phyloP scores from a whole-genome alignment of 2,113 vertebrate genomes.

The Lynx canadensis region DNA sequence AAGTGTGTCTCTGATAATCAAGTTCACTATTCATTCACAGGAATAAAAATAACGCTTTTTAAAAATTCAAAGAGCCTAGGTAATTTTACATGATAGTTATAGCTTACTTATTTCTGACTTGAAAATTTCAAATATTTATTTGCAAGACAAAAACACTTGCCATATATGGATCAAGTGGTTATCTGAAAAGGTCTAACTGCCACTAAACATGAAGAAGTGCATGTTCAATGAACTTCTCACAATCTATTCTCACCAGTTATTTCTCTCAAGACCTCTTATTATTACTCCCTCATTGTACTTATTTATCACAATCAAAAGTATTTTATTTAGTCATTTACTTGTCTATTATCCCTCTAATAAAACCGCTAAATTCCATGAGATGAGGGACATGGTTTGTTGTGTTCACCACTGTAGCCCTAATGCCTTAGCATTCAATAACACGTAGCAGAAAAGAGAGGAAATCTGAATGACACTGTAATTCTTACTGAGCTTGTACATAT shows the following conservation, averaged over 20 bases:
- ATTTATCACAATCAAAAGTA: neutral
- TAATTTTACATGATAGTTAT: neutral
- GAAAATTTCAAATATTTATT: neutral
- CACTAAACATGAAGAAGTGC: neutral
- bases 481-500: neutral
- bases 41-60: neutral
- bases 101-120: constrained; percentile 2
- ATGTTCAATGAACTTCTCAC: neutral
- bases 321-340: neutral
- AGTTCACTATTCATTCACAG: neutral
- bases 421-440: neutral
- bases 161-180: neutral
- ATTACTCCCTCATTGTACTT: neutral
- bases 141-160: neutral
- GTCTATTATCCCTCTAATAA: neutral
- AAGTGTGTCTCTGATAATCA: neutral
- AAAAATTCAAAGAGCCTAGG: neutral
- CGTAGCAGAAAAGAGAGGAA: neutral
- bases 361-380: neutral
- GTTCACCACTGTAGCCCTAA: neutral
- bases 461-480: neutral
- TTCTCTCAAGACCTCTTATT: neutral
- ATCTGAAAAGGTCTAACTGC: neutral
- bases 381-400: neutral
- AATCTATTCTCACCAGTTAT: neutral